Percentiles rank a stretch among this genome's conserved stretches.
These are phyloP conservation scores for Catharus bicknelli DNA, from an alignment of 2,113 vertebrate genomes.

Conservation along the genomic window DNA sequence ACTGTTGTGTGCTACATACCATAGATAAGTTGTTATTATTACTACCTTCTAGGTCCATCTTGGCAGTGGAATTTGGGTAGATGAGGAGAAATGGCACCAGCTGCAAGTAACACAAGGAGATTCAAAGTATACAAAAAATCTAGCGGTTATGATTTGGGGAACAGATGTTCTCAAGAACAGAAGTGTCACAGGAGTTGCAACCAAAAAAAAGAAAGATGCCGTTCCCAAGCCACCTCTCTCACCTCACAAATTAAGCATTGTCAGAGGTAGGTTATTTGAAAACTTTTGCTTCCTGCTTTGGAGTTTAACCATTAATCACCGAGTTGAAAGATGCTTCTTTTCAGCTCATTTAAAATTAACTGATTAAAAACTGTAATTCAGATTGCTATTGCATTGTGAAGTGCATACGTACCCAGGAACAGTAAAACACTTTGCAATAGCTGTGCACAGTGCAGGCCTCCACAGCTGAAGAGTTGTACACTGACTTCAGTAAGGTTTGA, in stretches of 20 bases:
- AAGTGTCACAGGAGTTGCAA: constrained; percentile 97
- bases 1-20: constrained; percentile 64
- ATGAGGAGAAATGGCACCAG: constrained; percentile 99
- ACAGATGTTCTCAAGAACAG: constrained; percentile 98
- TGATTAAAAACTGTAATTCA: constrained; percentile 58
- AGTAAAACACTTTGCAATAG: constrained; percentile 50
- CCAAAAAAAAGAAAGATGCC: constrained; percentile 99
- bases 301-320: constrained; percentile 59
- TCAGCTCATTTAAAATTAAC: constrained; percentile 65
- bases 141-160: constrained; percentile 99
- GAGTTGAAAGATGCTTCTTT: constrained; percentile 60
- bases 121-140: constrained; percentile 99
- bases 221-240: constrained; percentile 96
- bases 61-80: constrained; percentile 97
- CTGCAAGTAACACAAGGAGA: constrained; percentile 98
- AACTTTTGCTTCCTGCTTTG: constrained; percentile 69
- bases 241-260: constrained; percentile 97
- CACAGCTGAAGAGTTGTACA: constrained; percentile 27
- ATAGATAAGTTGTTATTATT: constrained; percentile 70
- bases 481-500: constrained; percentile 12
- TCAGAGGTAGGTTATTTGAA: constrained; percentile 87
- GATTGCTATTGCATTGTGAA: constrained; percentile 57
- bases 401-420: not conserved
- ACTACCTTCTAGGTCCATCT: constrained; percentile 88
- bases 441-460: constrained; percentile 39